Evolutionary conservation across 2,113 vertebrate genomes (phyloP), one percentile per base, ranked within the genome.

Genomic region (Catharus fuscescens): DNA sequence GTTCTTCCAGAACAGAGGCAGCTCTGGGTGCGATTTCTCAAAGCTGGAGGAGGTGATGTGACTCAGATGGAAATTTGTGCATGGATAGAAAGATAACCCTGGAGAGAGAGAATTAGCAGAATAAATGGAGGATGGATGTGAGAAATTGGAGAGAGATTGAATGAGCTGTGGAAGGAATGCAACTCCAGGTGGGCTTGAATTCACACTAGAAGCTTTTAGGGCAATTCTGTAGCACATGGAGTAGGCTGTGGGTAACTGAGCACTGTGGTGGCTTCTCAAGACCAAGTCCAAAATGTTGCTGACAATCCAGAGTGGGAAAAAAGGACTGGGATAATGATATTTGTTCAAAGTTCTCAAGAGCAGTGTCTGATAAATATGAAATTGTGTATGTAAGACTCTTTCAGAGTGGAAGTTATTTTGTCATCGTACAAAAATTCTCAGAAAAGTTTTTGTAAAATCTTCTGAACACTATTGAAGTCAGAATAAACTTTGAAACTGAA

Each of bases 11-110:
- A 81, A 32, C 54, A 87, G 73, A 69, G 71, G 42, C 29, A 79
- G 16, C 52, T 69, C 14, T 52, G 61, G 24, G 5, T 48, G 61
- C 4, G 15, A 2, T 56, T 57, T 81, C 17, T 67, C 0, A 0
- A 73, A 66, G 45, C 26, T 80, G 53, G 65, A 74, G 48, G 47
- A 71, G 40, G 10, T 70, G 26, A 8, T 31, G 34, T 44, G 60
- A 34, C 10, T 42, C 36, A 64, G 13, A 13, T 52, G 54, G 40
- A 92, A 87, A 71, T 32, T 40, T 21, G 2, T 42, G 57, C 8
- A 1, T 50, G 16, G 29, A 11, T 24, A 59, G 29, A 60, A 64
- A n/a, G 13, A 32, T 36, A 87, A 2, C 23, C 18, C 20, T 50
- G 28, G 14, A 34, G n/a, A 62, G 42, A 53, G 6, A 64, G 20